A percentile compares a stretch with the other conserved stretches of the same genome.
Evolutionary conservation across 2,888 invertebrate genomes (phyloP).

Genomic region (Podabrus alpinus): DNA sequence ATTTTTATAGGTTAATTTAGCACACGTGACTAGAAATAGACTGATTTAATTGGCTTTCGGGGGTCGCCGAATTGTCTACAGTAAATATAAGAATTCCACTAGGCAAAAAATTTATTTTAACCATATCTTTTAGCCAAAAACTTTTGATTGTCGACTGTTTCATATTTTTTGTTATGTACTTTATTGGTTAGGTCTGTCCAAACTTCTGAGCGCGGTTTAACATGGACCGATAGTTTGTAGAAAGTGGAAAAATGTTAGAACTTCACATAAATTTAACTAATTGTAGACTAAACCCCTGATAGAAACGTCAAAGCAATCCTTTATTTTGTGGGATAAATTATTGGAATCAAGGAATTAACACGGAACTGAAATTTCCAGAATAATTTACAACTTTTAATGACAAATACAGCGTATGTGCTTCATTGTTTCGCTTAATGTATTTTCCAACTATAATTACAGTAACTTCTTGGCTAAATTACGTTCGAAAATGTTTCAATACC

Average conservation of each 20-base stretch:
- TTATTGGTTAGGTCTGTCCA: too few relatives aligned
- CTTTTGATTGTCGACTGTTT: too few relatives aligned
- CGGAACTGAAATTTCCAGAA: neutral
- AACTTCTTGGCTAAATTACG: neutral
- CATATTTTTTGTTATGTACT: too few relatives aligned
- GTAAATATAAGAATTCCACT: too few relatives aligned
- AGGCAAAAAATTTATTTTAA: too few relatives aligned
- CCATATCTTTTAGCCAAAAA: too few relatives aligned
- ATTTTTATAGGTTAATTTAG: too few relatives aligned
- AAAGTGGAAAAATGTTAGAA: neutral
- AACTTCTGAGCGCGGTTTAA: neutral
- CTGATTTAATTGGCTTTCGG: too few relatives aligned
- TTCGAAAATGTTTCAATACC: neutral
- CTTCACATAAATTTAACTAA: neutral
- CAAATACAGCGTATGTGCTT: neutral
- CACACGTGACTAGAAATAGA: too few relatives aligned
- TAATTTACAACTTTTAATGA: neutral
- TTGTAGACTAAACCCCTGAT: neutral
- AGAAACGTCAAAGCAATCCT: neutral
- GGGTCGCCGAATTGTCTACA: too few relatives aligned
- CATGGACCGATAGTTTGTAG: neutral
- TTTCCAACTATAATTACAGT: neutral
- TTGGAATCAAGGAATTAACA: neutral
- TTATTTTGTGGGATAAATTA: neutral
- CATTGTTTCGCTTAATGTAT: neutral